Evolutionary conservation across 2,797 vertebrate genomes (phyloP).

Genomic region (Morelia viridis): DNA sequence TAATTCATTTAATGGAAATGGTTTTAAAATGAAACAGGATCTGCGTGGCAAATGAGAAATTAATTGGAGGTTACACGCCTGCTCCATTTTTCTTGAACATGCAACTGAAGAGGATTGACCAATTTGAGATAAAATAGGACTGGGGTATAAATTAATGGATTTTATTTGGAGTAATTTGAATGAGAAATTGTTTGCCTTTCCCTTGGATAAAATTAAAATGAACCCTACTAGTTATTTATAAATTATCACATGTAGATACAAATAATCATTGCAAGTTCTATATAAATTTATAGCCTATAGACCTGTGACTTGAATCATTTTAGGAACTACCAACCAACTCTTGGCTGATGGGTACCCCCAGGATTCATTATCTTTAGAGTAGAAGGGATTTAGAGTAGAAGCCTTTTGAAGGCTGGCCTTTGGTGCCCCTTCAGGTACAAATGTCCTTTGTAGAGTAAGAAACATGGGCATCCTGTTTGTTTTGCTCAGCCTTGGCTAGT

Average conservation of each 20-base stretch:
- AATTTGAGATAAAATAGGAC: not conserved
- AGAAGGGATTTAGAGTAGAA: not conserved
- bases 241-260: not conserved
- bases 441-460: not conserved
- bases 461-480: not conserved
- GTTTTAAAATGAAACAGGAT: not conserved
- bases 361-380: not conserved
- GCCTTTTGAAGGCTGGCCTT: not conserved
- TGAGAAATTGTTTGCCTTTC: not conserved
- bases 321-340: not conserved
- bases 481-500: not conserved
- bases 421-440: not conserved
- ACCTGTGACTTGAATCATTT: not conserved
- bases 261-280: not conserved
- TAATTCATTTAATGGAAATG: not conserved
- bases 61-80: not conserved
- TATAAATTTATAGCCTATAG: not conserved
- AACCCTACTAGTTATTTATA: not conserved
- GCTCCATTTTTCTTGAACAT: not conserved
- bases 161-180: not conserved
- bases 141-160: not conserved
- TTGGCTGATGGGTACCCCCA: not conserved
- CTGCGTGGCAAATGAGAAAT: not conserved
- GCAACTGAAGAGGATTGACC: not conserved
- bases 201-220: conserved; percentile 4